Base-by-base conservation (phyloP, 2,888 invertebrate genomes). In the Marasmarcha lunaedactyla region DNA sequence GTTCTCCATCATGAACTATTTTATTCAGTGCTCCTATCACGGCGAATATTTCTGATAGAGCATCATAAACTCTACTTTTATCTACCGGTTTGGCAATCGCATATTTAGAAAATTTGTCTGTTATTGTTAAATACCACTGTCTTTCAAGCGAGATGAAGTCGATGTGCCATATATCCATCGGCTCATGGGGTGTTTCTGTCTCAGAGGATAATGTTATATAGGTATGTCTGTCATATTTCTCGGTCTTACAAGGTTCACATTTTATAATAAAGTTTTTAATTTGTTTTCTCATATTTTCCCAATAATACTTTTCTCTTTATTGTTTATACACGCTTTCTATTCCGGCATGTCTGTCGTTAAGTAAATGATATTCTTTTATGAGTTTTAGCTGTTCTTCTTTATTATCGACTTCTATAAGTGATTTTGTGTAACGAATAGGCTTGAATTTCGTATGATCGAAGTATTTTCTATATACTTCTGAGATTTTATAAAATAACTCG, bases 21-120 rank as follows among this genome's bases (percentile, higher is more conserved):
- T 45, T 47, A 9, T 42, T 42, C 10, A 42, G 47, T 33, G 47
- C 33, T 27, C 42, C 45, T 33, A 45, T 42, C 33, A 47, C 37
- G 2, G 45, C 41, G 42, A 46, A 44, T 25, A 48, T 46, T 42
- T 49, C 46, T 2, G 15, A 33, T 41, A 49, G 37, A 6, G 44
- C 43, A n/a, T 46, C 44, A 36, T 43, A 46, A 1, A 47, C 46
- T 43, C 27, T 44, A 35, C 35, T 45, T 38, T 47, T 47, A 15
- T 47, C 46, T 12, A 33, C 35, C 14, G 45, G 39, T 39, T 45
- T 46, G 13, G 45, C 11, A 14, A 45, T 42, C 1, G 41, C 39
- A 30, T 46, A 49, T 42, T 49, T 46, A 4, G 46, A 49, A 36
- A 49, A 46, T 42, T 45, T 49, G 40, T 46, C 49, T 30, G 46